A percentile compares a stretch with the other conserved stretches of the same genome.
Evolutionary conservation across 1,140 invertebrate genomes (phyloP).

Genomic region (Drosophila nikananu): DNA sequence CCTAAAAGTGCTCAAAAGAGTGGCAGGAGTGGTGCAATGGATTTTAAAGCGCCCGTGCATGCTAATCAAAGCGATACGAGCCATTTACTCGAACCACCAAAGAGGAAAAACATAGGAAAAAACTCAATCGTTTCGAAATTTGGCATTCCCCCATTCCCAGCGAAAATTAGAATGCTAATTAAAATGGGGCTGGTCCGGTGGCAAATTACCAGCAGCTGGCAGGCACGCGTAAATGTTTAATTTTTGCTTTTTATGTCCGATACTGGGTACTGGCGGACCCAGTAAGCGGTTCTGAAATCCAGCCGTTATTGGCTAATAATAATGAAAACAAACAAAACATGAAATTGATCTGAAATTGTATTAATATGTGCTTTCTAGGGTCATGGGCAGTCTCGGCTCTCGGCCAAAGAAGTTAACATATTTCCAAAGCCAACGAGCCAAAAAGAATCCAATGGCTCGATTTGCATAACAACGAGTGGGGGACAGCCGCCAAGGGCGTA

Average conservation of each 20-base stretch:
- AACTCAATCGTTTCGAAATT: slow-evolving; percentile 21
- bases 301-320: slow-evolving; percentile 15
- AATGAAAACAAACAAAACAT: slow-evolving; percentile 9
- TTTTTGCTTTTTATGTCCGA: slow-evolving; percentile 29
- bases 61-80: slow-evolving; percentile 38
- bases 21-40: slow-evolving; percentile 45
- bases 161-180: slow-evolving; percentile 40
- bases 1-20: slow-evolving; percentile 26
- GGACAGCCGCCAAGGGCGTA: slow-evolving; percentile 29
- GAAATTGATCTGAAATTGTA: slow-evolving; percentile 9
- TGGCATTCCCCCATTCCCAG: slow-evolving; percentile 19
- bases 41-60: slow-evolving; percentile 28
- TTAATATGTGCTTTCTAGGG: slow-evolving; percentile 39
- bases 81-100: too few relatives aligned
- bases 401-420: slow-evolving; percentile 38
- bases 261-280: slow-evolving; percentile 7
- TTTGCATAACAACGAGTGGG: slow-evolving; percentile 29
- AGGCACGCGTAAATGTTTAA: slow-evolving; percentile 27
- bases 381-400: slow-evolving; percentile 3
- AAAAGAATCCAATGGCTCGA: background rate
- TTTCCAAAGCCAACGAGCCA: slow-evolving; percentile 16
- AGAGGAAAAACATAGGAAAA: background rate
- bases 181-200: slow-evolving; percentile 18
- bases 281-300: slow-evolving; percentile 28
- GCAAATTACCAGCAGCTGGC: slow-evolving; percentile 19